These are phyloP conservation scores for Galeopterus variegatus DNA, from an alignment of 2,113 vertebrate species.

Conservation along the genomic window DNA sequence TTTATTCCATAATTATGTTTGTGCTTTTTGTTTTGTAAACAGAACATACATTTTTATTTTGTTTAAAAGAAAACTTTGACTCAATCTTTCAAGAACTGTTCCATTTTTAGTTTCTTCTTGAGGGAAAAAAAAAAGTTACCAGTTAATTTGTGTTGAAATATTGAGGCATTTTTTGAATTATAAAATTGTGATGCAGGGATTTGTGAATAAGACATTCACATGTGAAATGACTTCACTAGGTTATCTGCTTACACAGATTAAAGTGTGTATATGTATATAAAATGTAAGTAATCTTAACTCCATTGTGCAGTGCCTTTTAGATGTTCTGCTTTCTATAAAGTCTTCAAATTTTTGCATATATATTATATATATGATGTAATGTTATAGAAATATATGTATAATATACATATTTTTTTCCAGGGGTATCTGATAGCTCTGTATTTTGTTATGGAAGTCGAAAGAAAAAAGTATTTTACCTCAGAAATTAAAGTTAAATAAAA, in stretches of 20 bases:
- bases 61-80: slow-evolving; percentile 62
- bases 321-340: slow-evolving; percentile 90
- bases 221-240: slow-evolving; percentile 66
- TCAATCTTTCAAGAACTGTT: slow-evolving; percentile 77
- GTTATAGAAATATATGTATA: slow-evolving; percentile 93
- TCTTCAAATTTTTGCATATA: slow-evolving; percentile 91
- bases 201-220: slow-evolving; percentile 70
- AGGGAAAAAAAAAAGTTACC: slow-evolving; percentile 62
- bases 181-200: slow-evolving; percentile 84
- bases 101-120: slow-evolving; percentile 75
- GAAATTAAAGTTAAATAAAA: slow-evolving; percentile 90
- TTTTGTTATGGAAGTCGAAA: slow-evolving; percentile 92
- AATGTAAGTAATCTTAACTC: slow-evolving; percentile 85
- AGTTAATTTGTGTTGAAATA: slow-evolving; percentile 65
- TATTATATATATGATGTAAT: slow-evolving; percentile 93
- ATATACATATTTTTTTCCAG: slow-evolving; percentile 93
- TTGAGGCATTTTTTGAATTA: slow-evolving; percentile 79
- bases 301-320: slow-evolving; percentile 92
- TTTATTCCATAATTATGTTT: slow-evolving; percentile 85
- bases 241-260: slow-evolving; percentile 73
- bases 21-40: slow-evolving; percentile 63
- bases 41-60: slow-evolving; percentile 44
- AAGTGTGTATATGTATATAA: slow-evolving; percentile 85
- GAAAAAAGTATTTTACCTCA: slow-evolving; percentile 91
- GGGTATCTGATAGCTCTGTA: slow-evolving; percentile 92